A percentile compares a stretch with the other conserved stretches of the same genome.
Evolutionary conservation across 2,888 invertebrate genomes (phyloP).

Genomic region (Yponomeuta sedellus): DNA sequence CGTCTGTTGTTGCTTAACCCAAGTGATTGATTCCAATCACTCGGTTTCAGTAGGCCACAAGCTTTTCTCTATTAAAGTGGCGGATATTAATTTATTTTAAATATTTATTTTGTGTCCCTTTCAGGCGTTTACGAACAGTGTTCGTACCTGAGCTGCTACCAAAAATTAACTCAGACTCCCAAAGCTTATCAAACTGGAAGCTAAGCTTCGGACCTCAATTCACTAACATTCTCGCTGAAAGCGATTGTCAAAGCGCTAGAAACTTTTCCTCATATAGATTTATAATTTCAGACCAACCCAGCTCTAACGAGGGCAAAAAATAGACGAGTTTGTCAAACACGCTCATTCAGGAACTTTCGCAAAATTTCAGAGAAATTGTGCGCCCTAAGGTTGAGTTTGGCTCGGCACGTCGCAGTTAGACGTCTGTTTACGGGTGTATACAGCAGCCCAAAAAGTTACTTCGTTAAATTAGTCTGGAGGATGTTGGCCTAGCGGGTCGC

Average conservation of each 20-base stretch:
- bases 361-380: background rate
- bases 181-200: background rate
- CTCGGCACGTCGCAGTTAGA: background rate
- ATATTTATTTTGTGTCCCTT: too few species aligned
- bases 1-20: too few species aligned
- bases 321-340: background rate
- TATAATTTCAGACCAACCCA: background rate
- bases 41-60: too few species aligned
- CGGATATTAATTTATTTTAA: too few species aligned
- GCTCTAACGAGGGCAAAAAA: background rate
- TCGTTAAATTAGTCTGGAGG: background rate
- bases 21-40: too few species aligned
- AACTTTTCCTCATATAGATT: background rate
- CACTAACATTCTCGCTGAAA: background rate
- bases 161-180: background rate
- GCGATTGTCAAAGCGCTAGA: background rate
- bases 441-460: background rate
- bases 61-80: too few species aligned
- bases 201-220: background rate
- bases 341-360: background rate
- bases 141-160: too few species aligned
- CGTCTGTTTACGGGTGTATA: background rate
- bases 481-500: background rate
- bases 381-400: background rate
- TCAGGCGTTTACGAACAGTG: too few species aligned